Evolutionary conservation across 2,888 invertebrate species (phyloP).

Genomic region (Physocephala rufipes): DNA sequence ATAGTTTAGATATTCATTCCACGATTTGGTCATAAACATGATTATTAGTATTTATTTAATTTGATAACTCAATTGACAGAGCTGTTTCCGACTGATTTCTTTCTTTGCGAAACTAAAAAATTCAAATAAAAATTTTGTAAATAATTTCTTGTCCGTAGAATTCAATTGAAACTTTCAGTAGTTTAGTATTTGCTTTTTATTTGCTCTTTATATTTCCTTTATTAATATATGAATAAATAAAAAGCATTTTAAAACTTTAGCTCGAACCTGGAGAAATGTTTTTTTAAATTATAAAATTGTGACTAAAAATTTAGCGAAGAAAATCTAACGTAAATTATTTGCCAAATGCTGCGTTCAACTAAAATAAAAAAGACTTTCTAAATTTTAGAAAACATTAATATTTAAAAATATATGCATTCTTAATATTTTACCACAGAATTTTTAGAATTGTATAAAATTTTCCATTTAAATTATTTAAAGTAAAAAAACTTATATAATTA

Average conservation of each 20-base stretch:
- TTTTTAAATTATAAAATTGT: constrained; percentile 15
- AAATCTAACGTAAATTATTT: not conserved
- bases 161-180: constrained; percentile 6
- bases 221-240: constrained; percentile 21
- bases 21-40: no score
- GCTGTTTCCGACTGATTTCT: no score
- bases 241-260: not conserved
- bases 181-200: constrained; percentile 20
- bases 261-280: not conserved
- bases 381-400: not conserved
- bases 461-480: no score
- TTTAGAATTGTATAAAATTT: no score
- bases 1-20: no score
- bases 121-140: constrained; percentile 14
- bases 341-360: not conserved
- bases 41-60: no score
- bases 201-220: constrained; percentile 28
- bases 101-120: not conserved
- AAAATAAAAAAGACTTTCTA: not conserved
- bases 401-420: no score
- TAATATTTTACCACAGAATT: no score
- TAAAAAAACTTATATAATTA: constrained; percentile 34
- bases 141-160: constrained; percentile 14
- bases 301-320: constrained; percentile 29
- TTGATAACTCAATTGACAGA: no score